These are phyloP conservation scores for Patiria pectinifera DNA, from an alignment of 53 echinoderm and acorn worm species.

Conservation along the genomic window DNA sequence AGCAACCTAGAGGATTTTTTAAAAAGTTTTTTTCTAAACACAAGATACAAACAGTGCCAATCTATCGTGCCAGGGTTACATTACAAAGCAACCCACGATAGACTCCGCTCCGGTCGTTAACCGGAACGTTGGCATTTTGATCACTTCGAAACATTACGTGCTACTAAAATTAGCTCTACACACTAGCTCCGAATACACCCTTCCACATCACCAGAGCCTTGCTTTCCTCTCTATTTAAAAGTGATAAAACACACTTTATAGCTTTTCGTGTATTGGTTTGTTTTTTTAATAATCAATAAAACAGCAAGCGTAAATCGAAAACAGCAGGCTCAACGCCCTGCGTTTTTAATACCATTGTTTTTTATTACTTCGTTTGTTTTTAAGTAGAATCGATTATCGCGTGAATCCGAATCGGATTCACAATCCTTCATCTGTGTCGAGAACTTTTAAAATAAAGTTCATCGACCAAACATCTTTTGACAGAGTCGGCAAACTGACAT, in stretches of 20 bases:
- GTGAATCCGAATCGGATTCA: neutral
- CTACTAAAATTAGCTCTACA: constrained; percentile 61
- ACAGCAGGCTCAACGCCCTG: constrained; percentile 37
- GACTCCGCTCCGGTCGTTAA: neutral
- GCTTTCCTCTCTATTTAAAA: constrained; percentile 16
- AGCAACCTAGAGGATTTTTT: constrained; percentile 11
- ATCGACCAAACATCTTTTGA: neutral
- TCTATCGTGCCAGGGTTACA: neutral
- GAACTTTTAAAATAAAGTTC: neutral
- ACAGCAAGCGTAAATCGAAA: constrained; percentile 65
- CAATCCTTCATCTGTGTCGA: neutral
- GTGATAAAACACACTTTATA: constrained; percentile 43
- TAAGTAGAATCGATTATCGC: constrained; percentile 51
- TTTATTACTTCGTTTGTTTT: neutral
- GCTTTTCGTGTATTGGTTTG: neutral
- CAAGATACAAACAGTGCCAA: constrained; percentile 52
- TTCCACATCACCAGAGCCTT: constrained; percentile 35
- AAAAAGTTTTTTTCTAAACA: constrained; percentile 27
- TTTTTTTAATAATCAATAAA: constrained; percentile 38
- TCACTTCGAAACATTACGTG: constrained; percentile 62
- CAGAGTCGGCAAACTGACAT: neutral
- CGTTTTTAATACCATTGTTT: constrained; percentile 10
- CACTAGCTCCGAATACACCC: constrained; percentile 46
- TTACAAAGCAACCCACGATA: neutral
- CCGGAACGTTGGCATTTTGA: neutral